A percentile compares a stretch with the other conserved stretches of the same genome.
Evolutionary conservation across 2,797 vertebrate species (phyloP).

Genomic region (Alauda arvensis): DNA sequence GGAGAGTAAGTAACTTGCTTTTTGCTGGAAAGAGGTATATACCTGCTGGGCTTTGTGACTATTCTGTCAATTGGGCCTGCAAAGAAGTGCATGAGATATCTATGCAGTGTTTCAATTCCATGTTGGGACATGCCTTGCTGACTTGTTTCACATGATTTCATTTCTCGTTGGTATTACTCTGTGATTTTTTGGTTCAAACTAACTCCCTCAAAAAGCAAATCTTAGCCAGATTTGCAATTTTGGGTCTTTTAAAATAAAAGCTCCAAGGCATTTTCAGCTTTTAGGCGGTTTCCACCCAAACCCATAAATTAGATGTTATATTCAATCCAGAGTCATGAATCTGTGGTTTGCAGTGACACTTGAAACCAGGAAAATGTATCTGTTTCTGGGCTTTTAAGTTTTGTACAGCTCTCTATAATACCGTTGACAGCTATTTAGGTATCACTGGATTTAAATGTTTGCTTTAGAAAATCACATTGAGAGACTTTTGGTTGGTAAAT

Average conservation of each 20-base stretch:
- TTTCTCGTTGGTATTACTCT: background rate
- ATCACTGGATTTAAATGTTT: constrained; percentile 55
- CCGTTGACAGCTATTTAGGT: constrained; percentile 36
- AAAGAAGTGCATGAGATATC: background rate
- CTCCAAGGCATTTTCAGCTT: constrained; percentile 33
- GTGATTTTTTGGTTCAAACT: background rate
- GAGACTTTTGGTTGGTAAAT: constrained; percentile 50
- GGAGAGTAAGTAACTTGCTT: background rate
- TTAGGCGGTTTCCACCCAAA: constrained; percentile 24
- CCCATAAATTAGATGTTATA: constrained; percentile 41
- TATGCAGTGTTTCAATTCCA: background rate
- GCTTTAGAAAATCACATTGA: constrained; percentile 46
- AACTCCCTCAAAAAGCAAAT: background rate
- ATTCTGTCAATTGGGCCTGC: background rate
- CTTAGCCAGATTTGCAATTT: constrained; percentile 8
- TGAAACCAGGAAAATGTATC: constrained; percentile 44
- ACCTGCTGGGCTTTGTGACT: background rate
- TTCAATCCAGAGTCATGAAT: constrained; percentile 21
- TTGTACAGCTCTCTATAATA: constrained; percentile 13
- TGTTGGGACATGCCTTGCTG: background rate
- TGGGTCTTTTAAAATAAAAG: constrained; percentile 22
- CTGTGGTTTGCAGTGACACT: constrained; percentile 47
- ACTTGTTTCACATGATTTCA: background rate
- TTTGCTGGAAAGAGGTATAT: background rate
- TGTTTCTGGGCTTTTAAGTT: constrained; percentile 47